A percentile compares a stretch with the other conserved stretches of the same genome.
phyloP scores from a whole-genome alignment of 2,113 vertebrate genomes.

The Campylorhamphus procurvoides region DNA sequence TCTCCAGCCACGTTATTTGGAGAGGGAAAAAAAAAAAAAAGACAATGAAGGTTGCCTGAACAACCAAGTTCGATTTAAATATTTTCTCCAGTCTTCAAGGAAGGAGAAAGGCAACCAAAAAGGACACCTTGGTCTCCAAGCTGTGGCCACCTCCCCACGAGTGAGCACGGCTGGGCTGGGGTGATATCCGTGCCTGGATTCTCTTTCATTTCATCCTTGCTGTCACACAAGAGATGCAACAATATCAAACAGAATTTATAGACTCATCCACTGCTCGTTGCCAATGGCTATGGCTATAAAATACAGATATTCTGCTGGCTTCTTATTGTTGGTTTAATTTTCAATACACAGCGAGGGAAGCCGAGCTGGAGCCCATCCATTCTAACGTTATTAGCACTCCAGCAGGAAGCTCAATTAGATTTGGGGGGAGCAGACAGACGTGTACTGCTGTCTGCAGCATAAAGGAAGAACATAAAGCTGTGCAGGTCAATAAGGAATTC shows the following conservation, averaged over 20 bases:
- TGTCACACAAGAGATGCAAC: slow-evolving; percentile 6
- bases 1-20: slow-evolving; percentile 3
- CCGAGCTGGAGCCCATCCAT: neutral
- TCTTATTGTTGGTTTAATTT: slow-evolving; percentile 26
- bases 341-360: neutral
- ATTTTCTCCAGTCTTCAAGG: neutral
- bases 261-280: slow-evolving; percentile 5
- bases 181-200: neutral
- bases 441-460: neutral
- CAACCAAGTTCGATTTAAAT: neutral
- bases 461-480: neutral
- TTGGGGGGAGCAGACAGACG: neutral
- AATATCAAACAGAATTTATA: slow-evolving; percentile 43
- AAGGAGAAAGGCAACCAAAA: neutral
- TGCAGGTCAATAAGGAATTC: neutral
- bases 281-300: slow-evolving; percentile 26
- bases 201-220: slow-evolving; percentile 27
- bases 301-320: neutral
- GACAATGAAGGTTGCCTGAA: neutral
- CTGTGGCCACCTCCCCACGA: neutral
- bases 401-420: neutral
- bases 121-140: neutral
- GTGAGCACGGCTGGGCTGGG: neutral
- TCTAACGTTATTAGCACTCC: neutral
- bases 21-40: too few species aligned